Evolutionary conservation across 2,888 invertebrate species (phyloP), one percentile per base, ranked within the genome.

Genomic region (Harpagoxenus sublaevis): DNA sequence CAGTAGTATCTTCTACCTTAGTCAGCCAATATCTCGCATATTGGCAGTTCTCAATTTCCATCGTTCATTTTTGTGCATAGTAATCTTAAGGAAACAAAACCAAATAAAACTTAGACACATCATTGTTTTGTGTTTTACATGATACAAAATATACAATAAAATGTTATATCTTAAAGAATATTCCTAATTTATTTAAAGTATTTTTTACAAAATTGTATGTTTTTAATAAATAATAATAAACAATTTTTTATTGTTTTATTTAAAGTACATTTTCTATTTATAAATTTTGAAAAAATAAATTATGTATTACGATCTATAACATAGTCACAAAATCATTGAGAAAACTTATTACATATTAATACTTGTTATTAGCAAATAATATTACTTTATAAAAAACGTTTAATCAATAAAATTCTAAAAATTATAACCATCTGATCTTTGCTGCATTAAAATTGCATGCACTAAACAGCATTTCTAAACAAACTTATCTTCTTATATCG

Each of bases 1-100:
- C 66, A 85, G 87, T 87, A 89, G 88, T 88, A 88, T 88, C 84
- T 86, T 84, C 83, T 86, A 87, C 89, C 90, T 89, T 89, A 92
- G 92, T 92, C 91, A 92, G 91, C 92, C 92, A 92, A 93, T 93
- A 92, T 92, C 88, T 86, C 70, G 87, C 83, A 92, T 92, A 92
- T 91, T 92, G 89, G 84, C 84, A 78, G 86, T 83, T 81, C 77
- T 53, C 77, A 55, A 39, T 78, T 84, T 83, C n/a, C 63, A 35
- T 73, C 39, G 51, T 79, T 35, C 51, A 53, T 83, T 53, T 70
- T 48, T 71, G 15, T 73, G 53, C 51, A 70, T 35, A 45, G 65
- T 66, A 85, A 63, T 74, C n/a, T 68, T 15, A 23, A 39, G 68
- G 35, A 75, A 79, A 85, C 53, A 35, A 39, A 65, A 39, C 0